Conservation (phyloP, 2,113 vertebrate genomes). For the Dendropsophus ebraccatus region DNA sequence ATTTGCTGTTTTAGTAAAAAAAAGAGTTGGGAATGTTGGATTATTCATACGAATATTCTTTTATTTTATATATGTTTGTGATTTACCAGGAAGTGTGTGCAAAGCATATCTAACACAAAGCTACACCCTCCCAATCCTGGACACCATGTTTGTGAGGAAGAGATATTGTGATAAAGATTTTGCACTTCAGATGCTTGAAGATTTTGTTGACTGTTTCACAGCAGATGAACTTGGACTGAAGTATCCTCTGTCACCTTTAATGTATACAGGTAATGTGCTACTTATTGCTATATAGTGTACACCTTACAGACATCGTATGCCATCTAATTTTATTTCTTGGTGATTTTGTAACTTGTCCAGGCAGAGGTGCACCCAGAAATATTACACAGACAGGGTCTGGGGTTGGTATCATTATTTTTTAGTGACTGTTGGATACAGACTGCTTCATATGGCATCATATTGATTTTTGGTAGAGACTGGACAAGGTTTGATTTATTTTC, state of each 20-base stretch:
- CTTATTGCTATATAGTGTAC: neutral
- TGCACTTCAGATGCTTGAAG: slow-evolving; percentile 83
- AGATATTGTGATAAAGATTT: slow-evolving; percentile 73
- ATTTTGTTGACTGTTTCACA: slow-evolving; percentile 83
- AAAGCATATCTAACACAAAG: slow-evolving; percentile 61
- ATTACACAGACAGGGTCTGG: no score
- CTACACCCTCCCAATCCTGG: slow-evolving; percentile 83
- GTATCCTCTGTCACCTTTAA: slow-evolving; percentile 78
- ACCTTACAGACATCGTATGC: neutral
- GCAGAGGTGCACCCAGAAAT: no score
- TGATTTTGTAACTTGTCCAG: no score
- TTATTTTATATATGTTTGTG: neutral
- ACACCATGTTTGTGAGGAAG: slow-evolving; percentile 87
- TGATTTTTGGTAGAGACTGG: no score
- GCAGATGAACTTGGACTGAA: slow-evolving; percentile 78
- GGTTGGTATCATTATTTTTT: no score
- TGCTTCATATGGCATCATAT: no score
- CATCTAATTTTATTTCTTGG: neutral
- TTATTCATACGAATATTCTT: neutral
- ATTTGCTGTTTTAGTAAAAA: neutral
- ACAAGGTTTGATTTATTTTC: no score
- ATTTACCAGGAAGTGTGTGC: slow-evolving; percentile 76
- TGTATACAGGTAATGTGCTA: slow-evolving; percentile 76
- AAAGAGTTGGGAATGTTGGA: no score
- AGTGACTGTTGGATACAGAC: no score